Base-by-base conservation (phyloP, 1,140 invertebrate species). In the Calycopis cecrops region DNA sequence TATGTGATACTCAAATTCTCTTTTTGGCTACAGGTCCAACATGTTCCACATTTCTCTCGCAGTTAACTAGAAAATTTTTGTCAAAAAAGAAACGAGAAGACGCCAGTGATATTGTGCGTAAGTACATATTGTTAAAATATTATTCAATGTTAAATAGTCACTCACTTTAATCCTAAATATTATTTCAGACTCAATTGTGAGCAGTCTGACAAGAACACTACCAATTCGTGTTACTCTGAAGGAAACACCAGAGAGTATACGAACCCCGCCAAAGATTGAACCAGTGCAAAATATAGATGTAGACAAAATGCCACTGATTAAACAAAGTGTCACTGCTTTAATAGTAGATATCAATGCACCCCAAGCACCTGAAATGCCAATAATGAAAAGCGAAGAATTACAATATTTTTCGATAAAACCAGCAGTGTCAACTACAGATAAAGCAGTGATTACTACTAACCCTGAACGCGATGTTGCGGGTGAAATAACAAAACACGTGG, bases 31-130 rank as follows among this genome's bases (percentile, higher is more conserved):
- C 35, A 85, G 82, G 82, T 17, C 74, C 74, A 21, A 73, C 74
- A 9, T 85, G 82, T 65, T 82, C 80, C 6, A 81, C 75, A 75
- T 85, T 82, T 58, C 57, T 85, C n/a, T 68, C 74, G 14, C 80
- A 84, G 58, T 52, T 86, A 18, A 69, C 76, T 12, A 69, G 70
- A 64, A 84, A 74, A 62, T 55, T 85, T 21, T 72, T 69, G 6
- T 60, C 57, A 1, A 82, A 76, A 67, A 82, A 72, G 56, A 78
- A 70, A 53, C 74, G 83, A 59, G 70, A 72, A 34, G 72, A 81
- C 57, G 57, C 76, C 10, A 72, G 54, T 55, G 77, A 76, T 62
- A 71, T 84, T 49, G 71, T 81, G 48, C 73, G 80, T 84, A 67
- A 84, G 82, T 79, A 17, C 11, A 16, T 28, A 42, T 14, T 28